Evolutionary conservation across 2,797 vertebrate species (phyloP).

Genomic region (Gila robusta): DNA sequence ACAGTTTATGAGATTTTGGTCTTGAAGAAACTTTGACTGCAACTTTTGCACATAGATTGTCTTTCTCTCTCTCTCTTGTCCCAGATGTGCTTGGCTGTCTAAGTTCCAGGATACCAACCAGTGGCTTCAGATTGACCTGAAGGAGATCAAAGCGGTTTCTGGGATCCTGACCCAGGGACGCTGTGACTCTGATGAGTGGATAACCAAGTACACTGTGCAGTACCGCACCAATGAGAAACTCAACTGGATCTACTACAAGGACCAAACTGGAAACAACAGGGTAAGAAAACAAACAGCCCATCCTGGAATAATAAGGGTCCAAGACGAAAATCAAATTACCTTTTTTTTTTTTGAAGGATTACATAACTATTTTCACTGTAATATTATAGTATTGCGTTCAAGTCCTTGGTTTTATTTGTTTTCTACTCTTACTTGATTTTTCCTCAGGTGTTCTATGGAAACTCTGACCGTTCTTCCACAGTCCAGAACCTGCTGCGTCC

Average conservation of each 20-base stretch:
- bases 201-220: constrained; percentile 96
- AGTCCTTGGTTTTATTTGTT: neutral
- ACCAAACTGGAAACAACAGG: constrained; percentile 97
- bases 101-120: constrained; percentile 96
- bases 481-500: constrained; percentile 97
- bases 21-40: neutral
- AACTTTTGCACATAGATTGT: too few species aligned
- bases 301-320: neutral
- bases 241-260: constrained; percentile 99
- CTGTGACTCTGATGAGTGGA: constrained; percentile 96
- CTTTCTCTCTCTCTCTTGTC: neutral
- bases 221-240: constrained; percentile 88
- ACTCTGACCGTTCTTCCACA: constrained; percentile 92
- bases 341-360: neutral
- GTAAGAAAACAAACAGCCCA: constrained; percentile 75
- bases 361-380: neutral
- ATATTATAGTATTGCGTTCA: neutral
- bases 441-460: constrained; percentile 94
- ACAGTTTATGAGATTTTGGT: neutral
- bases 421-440: neutral
- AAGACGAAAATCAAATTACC: neutral
- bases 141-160: constrained; percentile 89
- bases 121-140: constrained; percentile 96
- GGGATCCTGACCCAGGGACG: constrained; percentile 96
- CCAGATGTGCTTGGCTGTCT: constrained; percentile 96